Evolutionary conservation across 2,797 vertebrate species (phyloP).

Genomic region (Pachyuromys duprasi): DNA sequence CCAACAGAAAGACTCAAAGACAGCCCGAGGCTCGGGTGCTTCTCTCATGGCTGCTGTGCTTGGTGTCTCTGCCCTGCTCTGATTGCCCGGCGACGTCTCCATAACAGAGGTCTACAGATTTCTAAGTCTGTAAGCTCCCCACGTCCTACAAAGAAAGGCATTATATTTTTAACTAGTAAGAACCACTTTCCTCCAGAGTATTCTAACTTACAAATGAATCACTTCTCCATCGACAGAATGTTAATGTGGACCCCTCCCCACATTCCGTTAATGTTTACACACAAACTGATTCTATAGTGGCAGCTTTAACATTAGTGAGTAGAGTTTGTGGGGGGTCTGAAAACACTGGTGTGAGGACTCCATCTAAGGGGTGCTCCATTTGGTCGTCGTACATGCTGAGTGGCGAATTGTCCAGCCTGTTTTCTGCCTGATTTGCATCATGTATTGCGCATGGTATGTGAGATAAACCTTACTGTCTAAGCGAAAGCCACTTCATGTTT

Average conservation of each 20-base stretch:
- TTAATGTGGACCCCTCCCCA: not conserved
- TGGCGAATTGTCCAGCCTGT: too few species aligned
- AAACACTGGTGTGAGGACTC: rapidly evolving
- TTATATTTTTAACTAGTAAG: not conserved
- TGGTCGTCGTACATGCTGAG: not conserved
- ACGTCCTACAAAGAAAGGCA: not conserved
- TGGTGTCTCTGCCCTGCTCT: too few species aligned
- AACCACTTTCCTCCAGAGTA: not conserved
- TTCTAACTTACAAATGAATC: rapidly evolving
- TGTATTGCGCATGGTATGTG: rapidly evolving
- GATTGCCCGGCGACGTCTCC: not conserved
- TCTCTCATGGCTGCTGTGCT: rapidly evolving
- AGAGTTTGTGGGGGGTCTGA: too few species aligned
- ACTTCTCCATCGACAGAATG: not conserved
- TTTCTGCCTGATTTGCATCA: too few species aligned
- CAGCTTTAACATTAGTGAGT: too few species aligned
- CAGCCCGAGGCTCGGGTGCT: rapidly evolving
- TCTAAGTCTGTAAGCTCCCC: not conserved
- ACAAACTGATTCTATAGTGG: too few species aligned
- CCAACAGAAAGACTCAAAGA: too few species aligned
- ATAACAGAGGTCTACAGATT: not conserved
- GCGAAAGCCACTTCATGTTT: not conserved
- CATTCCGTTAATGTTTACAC: too few species aligned
- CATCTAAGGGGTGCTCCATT: not conserved
- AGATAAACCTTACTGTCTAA: not conserved